A percentile compares a stretch with the other conserved stretches of the same genome.
Evolutionary conservation across 2,113 vertebrate genomes (phyloP).

Genomic region (Cyphomyrus discorhynchus): DNA sequence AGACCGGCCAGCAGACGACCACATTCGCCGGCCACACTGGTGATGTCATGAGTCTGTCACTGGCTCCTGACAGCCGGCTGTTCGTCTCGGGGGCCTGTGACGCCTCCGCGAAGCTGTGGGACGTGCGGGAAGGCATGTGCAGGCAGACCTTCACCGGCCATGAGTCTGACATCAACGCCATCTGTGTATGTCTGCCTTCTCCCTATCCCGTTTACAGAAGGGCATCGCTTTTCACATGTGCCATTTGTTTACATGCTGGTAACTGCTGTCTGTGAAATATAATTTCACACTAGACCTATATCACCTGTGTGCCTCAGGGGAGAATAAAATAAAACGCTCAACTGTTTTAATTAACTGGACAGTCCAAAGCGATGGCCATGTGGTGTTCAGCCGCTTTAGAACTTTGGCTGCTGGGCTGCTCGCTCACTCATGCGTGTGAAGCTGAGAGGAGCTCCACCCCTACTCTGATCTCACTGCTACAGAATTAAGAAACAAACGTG

Average conservation of each 20-base stretch:
- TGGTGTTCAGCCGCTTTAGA: neutral
- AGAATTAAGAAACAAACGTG: neutral
- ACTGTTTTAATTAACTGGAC: neutral
- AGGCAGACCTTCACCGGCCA: slow-evolving; percentile 98
- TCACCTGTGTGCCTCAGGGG: neutral
- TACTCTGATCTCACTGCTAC: neutral
- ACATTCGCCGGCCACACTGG: slow-evolving; percentile 97
- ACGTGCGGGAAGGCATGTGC: slow-evolving; percentile 98
- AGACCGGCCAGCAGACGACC: slow-evolving; percentile 98
- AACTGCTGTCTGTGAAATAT: neutral
- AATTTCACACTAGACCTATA: neutral
- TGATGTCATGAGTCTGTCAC: slow-evolving; percentile 96
- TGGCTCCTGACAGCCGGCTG: slow-evolving; percentile 87
- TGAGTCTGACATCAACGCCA: slow-evolving; percentile 98
- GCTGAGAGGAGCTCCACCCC: neutral
- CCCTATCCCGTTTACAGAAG: neutral
- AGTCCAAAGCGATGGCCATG: neutral
- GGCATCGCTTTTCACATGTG: neutral
- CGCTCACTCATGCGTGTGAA: neutral
- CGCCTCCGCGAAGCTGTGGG: slow-evolving; percentile 98
- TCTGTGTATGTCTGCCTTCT: slow-evolving; percentile 74
- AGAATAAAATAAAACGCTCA: neutral
- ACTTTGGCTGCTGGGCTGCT: neutral
- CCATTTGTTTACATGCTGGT: neutral
- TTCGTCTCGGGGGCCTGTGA: slow-evolving; percentile 98